Evolutionary conservation across 2,797 vertebrate species (phyloP).

Genomic region (Phrynocephalus guinanensis): DNA sequence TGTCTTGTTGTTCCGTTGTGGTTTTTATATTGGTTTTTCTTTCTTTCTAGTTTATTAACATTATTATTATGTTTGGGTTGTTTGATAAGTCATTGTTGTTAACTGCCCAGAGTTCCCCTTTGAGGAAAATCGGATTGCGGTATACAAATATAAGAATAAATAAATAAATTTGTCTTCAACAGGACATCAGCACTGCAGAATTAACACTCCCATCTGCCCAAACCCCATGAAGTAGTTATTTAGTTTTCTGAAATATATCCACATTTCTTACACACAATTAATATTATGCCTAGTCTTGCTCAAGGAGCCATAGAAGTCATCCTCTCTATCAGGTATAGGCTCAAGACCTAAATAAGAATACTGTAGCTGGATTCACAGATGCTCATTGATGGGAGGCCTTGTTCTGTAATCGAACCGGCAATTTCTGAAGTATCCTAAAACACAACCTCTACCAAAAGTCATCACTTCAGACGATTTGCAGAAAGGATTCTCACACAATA

Average conservation of each 20-base stretch:
- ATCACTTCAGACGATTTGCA: neutral
- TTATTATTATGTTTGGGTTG: too few species aligned
- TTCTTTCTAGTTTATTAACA: too few species aligned
- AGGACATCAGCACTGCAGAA: neutral
- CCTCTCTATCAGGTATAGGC: neutral
- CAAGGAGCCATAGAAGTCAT: neutral
- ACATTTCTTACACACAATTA: neutral
- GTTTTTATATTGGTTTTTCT: too few species aligned
- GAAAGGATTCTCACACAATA: neutral
- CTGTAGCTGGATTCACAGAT: neutral
- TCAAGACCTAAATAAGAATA: neutral
- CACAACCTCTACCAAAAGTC: neutral
- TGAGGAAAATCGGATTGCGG: too few species aligned
- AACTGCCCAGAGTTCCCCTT: too few species aligned
- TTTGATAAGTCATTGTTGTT: too few species aligned
- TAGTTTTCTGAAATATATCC: neutral
- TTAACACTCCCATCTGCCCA: neutral
- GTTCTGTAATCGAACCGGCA: neutral
- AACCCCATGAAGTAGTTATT: neutral
- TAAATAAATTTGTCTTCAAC: too few species aligned
- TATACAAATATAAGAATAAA: too few species aligned
- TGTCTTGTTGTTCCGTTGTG: too few species aligned
- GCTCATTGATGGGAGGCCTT: too few species aligned
- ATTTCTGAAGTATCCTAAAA: neutral
- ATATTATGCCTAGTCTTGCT: neutral